These are phyloP conservation scores for Leptura quadrifasciata DNA, from an alignment of 2,888 invertebrate genomes.

Conservation along the genomic window DNA sequence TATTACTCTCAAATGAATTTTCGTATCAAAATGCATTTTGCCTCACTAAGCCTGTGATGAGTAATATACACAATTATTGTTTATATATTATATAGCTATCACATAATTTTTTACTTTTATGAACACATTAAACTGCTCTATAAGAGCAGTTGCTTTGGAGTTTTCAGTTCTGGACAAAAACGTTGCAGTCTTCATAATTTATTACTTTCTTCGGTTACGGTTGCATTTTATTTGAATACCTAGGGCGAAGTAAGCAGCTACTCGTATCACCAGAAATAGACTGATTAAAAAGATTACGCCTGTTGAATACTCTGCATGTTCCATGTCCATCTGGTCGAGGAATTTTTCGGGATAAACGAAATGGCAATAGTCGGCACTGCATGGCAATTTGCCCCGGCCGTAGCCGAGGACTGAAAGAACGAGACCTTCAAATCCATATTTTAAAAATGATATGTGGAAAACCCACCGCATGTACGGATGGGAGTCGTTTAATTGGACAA, in stretches of 20 bases:
- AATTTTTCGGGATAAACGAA: conserved; percentile 83
- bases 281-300: conserved; percentile 80
- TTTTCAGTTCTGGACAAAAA: conserved; percentile 2
- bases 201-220: conserved; percentile 35
- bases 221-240: conserved; percentile 73
- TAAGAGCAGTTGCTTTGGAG: conserved; percentile 30
- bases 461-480: conserved; percentile 88
- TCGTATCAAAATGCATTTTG: neutral
- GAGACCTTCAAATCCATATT: conserved; percentile 91
- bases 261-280: conserved; percentile 79
- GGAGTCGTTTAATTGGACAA: conserved; percentile 88
- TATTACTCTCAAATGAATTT: neutral
- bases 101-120: conserved; percentile 22
- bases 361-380: conserved; percentile 86
- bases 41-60: neutral
- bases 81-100: conserved; percentile 13
- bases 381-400: conserved; percentile 83
- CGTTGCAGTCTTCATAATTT: neutral
- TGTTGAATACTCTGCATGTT: conserved; percentile 79
- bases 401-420: conserved; percentile 89
- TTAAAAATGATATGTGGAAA: conserved; percentile 91
- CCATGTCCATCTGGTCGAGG: conserved; percentile 84
- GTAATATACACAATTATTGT: neutral
- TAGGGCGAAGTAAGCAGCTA: conserved; percentile 82
- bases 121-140: conserved; percentile 35